phyloP scores from a whole-genome alignment of 2,113 vertebrate genomes.

The Lanius ludovicianus region DNA sequence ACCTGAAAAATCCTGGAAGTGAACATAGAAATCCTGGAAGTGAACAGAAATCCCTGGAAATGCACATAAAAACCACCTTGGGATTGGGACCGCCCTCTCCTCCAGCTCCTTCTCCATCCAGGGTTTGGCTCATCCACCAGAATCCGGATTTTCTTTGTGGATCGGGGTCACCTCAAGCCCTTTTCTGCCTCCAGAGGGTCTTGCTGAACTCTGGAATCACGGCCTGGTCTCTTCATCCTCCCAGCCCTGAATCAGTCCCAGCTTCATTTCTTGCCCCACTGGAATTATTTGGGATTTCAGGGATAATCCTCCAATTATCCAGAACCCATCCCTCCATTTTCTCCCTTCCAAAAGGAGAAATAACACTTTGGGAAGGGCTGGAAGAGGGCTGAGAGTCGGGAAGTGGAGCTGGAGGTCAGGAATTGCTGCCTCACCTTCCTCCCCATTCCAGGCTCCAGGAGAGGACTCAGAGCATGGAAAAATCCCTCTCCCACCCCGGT shows the following conservation, averaged over 20 bases:
- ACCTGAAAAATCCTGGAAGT: neutral
- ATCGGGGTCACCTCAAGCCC: neutral
- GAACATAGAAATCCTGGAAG: too few species aligned
- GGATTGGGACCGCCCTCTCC: neutral
- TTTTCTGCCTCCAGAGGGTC: neutral
- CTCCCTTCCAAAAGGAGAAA: neutral
- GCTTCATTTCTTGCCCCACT: neutral
- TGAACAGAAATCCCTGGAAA: neutral
- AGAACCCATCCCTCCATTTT: neutral
- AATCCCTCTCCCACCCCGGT: neutral
- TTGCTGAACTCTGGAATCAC: neutral
- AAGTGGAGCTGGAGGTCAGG: rapidly evolving
- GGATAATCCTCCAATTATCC: neutral
- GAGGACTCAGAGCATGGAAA: neutral
- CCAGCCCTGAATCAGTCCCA: rapidly evolving
- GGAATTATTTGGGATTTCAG: neutral
- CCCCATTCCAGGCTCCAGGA: neutral
- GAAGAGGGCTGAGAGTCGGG: neutral
- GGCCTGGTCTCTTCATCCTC: neutral
- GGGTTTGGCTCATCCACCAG: neutral
- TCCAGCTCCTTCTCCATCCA: neutral
- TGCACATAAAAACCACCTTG: neutral
- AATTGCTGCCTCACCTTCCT: neutral
- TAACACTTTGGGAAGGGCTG: neutral
- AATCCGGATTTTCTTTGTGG: neutral